Evolutionary conservation across 2,797 vertebrate genomes (phyloP).

Genomic region (Smutsia temminckii): DNA sequence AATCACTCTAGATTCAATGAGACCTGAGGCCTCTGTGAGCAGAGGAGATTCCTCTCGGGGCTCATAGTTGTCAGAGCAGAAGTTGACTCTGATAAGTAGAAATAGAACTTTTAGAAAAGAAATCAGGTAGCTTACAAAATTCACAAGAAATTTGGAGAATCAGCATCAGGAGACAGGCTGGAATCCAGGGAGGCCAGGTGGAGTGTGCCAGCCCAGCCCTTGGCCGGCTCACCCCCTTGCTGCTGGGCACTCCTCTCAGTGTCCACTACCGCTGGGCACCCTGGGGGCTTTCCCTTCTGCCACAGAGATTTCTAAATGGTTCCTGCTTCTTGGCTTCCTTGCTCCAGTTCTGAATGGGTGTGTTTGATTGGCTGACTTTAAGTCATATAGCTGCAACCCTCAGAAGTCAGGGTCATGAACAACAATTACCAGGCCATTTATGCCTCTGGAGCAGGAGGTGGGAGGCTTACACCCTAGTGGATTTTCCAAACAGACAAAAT

Average conservation of each 20-base stretch:
- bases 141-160: neutral
- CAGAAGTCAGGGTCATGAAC: neutral
- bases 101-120: neutral
- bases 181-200: neutral
- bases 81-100: neutral
- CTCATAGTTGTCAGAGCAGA: neutral
- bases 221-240: rapidly evolving
- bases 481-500: neutral
- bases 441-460: neutral
- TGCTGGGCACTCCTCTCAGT: rapidly evolving
- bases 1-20: neutral
- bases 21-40: neutral
- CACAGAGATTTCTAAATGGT: neutral
- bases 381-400: neutral
- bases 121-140: neutral
- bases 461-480: neutral
- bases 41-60: neutral
- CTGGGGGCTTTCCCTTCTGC: too few species aligned
- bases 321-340: neutral
- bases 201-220: rapidly evolving
- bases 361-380: neutral
- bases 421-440: neutral
- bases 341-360: neutral
- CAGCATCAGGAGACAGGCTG: neutral
- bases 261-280: neutral